Base-by-base conservation (phyloP, 2,888 invertebrate genomes). In the Oeneis ivallda region DNA sequence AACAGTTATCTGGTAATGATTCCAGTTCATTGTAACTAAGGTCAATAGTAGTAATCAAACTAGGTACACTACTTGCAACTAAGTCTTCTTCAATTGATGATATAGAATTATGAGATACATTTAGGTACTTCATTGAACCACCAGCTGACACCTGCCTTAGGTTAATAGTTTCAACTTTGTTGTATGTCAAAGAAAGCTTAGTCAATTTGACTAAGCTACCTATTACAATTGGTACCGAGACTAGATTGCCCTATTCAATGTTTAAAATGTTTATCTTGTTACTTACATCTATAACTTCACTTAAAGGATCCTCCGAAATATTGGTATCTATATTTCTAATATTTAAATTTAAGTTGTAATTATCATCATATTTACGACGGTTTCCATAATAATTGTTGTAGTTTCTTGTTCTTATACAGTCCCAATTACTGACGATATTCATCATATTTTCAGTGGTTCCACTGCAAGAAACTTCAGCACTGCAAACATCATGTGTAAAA, bases 101-200 rank as follows among this genome's bases (percentile, higher is more conserved):
- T 65, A 69, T 67, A 43, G 17, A 58, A 57, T 69, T 69, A 41
- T 65, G 62, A 10, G 69, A 69, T 15, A 59, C 39, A 47, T 69
- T 69, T 3, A 69, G 17, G 15, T 8, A 56, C n/a, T 52, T 34
- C 8, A 69, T 34, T 41, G 47, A 37, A 56, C 62, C 39, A 19
- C 8, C 10, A 2, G 17, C 47, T 9, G 56, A 52, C 19, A 67
- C 9, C 19, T 64, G 17, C 7, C 5, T 41, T 37, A 69, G 59
- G 45, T 65, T 56, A 11, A 67, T 56, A 19, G 4, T 19, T 62
- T 69, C 67, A 32, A 69, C 1, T 26, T 58, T 50, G 37, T 67
- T 69, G 9, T 62, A 11, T 9, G 62, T 53, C 17, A 69, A 37
- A 19, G 52, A 34, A 39, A 69, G 43, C 26, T 62, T 49, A 7